Base-by-base conservation (phyloP, 2,113 vertebrate species). In the Micromys minutus region DNA sequence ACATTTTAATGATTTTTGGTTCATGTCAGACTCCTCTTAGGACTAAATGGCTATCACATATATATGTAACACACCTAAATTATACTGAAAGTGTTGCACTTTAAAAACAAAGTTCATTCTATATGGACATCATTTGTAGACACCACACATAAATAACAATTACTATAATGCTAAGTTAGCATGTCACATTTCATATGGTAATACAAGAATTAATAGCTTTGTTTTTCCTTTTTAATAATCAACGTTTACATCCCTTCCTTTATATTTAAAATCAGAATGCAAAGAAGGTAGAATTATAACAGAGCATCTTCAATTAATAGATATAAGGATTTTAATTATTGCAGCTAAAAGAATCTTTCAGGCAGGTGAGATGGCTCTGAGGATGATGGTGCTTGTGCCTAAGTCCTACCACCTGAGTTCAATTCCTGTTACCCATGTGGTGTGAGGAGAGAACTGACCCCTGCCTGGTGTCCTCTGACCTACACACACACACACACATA, bases 141-240 rank as follows among this genome's bases (percentile, higher is more conserved):
- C 21, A 61, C n/a, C 6, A 74, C 24, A 96, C 80, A 96, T 88
- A 95, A 95, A 96, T 94, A 90, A 97, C 94, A 94, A 92, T 93
- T 92, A 94, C 75, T 76, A 39, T 74, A 83, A 84, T 91, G 85
- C 92, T 94, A 96, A 96, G 72, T 96, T 29, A 90, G 87, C 55
- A 72, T 84, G 92, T 72, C 42, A 52, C 87, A 97, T 94, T 97
- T 96, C 85, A 93, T 81, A 79, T 81, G 42, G 45, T 69, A 50
- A 96, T 91, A 93, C 55, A 89, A 91, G 52, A 95, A 97, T 94
- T 87, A 95, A 92, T 79, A 92, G 55, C 31, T 96, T 57, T 57
- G 52, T 93, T 94, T 97, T 95, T 93, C 34, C 87, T 94, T 94
- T 96, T 69, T 86, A 94, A 71, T 81, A 92, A 84, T 87, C 87